Conservation (phyloP, 2,797 vertebrate genomes). For the Coccyzus lansbergi region DNA sequence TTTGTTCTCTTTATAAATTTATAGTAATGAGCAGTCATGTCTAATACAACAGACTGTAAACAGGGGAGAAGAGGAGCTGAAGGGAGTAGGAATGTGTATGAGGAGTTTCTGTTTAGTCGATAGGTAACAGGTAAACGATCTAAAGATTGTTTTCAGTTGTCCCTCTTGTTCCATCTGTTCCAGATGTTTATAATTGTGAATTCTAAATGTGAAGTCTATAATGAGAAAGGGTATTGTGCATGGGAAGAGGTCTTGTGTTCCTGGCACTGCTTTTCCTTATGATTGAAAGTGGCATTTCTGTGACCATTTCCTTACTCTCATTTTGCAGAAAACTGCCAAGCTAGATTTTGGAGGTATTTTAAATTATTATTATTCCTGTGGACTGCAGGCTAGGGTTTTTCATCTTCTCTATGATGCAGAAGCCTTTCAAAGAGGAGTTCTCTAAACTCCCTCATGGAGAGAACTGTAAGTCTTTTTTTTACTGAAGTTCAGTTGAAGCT, state of each 20-base stretch:
- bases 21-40: not conserved
- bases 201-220: not conserved
- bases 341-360: not conserved
- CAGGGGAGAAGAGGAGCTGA: not conserved
- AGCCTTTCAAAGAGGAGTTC: not conserved
- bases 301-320: not conserved
- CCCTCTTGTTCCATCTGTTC: not conserved
- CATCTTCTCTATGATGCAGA: not conserved
- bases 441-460: not conserved
- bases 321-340: not conserved
- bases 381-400: not conserved
- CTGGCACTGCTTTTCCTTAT: not conserved
- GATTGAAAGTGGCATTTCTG: not conserved
- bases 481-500: not conserved
- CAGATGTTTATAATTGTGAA: not conserved
- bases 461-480: not conserved
- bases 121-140: not conserved
- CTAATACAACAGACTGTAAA: not conserved
- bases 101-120: not conserved
- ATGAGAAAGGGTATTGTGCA: not conserved
- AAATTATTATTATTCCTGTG: not conserved
- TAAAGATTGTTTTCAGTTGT: not conserved
- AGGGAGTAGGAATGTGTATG: not conserved
- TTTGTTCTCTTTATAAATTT: not conserved
- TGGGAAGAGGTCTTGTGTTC: not conserved